These are phyloP conservation scores for Creontiades dilutus DNA, from an alignment of 2,888 invertebrate species.

Conservation along the genomic window DNA sequence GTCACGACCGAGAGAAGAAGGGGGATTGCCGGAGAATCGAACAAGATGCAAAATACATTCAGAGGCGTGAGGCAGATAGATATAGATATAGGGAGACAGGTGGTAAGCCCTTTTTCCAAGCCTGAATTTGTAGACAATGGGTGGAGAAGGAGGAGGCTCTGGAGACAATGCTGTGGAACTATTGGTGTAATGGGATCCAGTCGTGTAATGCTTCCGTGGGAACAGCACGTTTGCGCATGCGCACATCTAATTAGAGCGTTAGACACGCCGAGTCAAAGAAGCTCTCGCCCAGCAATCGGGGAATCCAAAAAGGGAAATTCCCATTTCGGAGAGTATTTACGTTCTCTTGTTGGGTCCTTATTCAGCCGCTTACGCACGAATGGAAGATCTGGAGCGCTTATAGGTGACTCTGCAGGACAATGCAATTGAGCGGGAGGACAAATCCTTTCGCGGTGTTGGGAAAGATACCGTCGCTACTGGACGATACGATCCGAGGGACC, in stretches of 20 bases:
- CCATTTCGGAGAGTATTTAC: constrained; percentile 24
- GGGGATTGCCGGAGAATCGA: constrained; percentile 1
- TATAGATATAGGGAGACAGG: constrained; percentile 67
- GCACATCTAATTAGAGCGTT: constrained; percentile 67
- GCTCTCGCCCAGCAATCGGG: background rate
- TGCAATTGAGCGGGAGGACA: no score
- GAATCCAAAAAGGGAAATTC: constrained; percentile 28
- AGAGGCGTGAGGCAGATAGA: constrained; percentile 70
- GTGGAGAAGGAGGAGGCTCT: background rate
- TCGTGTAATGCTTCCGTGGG: constrained; percentile 70
- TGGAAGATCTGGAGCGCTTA: background rate
- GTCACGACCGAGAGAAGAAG: constrained; percentile 12
- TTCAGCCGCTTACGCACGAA: background rate
- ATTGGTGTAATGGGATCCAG: constrained; percentile 62
- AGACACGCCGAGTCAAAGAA: constrained; percentile 38
- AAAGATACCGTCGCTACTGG: no score
- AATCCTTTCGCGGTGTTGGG: no score
- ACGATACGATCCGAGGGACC: no score
- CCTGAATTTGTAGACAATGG: constrained; percentile 71
- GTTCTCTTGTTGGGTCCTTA: background rate
- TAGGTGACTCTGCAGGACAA: no score
- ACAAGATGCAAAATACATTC: constrained; percentile 69
- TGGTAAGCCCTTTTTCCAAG: constrained; percentile 60
- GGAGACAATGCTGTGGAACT: constrained; percentile 29
- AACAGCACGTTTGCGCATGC: constrained; percentile 64